Base-by-base conservation (phyloP, 2,113 vertebrate species). In the Fukomys damarensis region DNA sequence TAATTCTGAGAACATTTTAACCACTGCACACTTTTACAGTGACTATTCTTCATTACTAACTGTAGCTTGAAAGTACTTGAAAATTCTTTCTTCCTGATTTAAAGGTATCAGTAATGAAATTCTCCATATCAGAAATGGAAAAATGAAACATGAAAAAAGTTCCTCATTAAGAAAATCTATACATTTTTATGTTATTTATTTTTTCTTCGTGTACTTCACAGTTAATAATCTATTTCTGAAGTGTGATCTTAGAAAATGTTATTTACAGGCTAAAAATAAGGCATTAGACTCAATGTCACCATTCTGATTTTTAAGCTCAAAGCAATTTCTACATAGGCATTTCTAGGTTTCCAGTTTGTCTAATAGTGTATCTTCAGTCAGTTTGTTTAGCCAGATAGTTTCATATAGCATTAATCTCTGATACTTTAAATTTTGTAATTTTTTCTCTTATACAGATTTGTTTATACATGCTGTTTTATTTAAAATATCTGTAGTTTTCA, bases 1-100 rank as follows among this genome's bases (percentile, higher is more conserved):
- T 86, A 94, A 91, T 77, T 92, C 61, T 49, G 28, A 95, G 58
- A 70, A 70, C n/a, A 81, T 65, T 22, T 96, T 93, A 97, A 82
- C 46, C 52, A 81, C 22, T 86, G 46, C 14, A 22, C 54, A 84
- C 38, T 86, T 66, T 96, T 89, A 95, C 93, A 92, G 4, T 72
- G 49, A 77, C 32, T 58, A 41, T 54, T 7, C 9, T 76, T n/a
- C 72, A 38, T 86, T 83, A 72, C 6, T 89, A 96, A 83, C 32
- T 68, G 5, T 32, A 80, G 24, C 56, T 93, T 76, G 17, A 81
- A 91, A 94, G 16, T 41, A 95, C 87, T 68, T 76, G 6, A 54
- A 85, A 91, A 84, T 93, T 66, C 22, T 89, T 93, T 3, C 7
- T 20, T 89, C 93, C 63, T 82, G 38, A 77, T 84, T 93, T 91